Percentiles rank a stretch among this genome's conserved stretches.
These are phyloP conservation scores for Xylota segnis DNA, from an alignment of 2,888 invertebrate species.

Conservation along the genomic window DNA sequence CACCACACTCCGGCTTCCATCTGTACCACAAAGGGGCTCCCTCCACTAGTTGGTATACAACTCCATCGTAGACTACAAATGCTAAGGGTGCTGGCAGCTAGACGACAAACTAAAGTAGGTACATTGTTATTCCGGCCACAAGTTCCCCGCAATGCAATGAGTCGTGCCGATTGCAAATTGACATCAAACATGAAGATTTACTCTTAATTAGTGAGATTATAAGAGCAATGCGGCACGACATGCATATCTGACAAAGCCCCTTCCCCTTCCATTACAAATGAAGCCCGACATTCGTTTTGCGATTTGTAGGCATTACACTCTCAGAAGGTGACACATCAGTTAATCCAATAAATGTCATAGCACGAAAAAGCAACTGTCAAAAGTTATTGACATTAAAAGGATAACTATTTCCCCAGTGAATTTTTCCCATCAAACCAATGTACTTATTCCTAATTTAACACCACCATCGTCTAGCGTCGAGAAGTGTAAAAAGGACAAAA, in stretches of 20 bases:
- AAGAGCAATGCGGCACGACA: conserved; percentile 13
- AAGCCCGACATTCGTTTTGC: conserved; percentile 34
- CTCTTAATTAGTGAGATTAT: conserved; percentile 49
- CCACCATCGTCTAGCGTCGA: conserved; percentile 44
- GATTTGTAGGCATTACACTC: conserved; percentile 13
- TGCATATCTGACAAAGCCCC: conserved; percentile 2
- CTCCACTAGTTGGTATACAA: conserved; percentile 91
- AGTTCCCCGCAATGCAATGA: conserved; percentile 9
- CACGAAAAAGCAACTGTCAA: conserved; percentile 47
- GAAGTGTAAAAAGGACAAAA: conserved; percentile 62
- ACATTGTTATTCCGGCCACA: conserved; percentile 52
- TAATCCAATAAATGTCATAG: conserved; percentile 68
- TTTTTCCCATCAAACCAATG: conserved; percentile 6
- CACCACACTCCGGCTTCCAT: conserved; percentile 93
- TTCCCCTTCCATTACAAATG: conserved; percentile 13
- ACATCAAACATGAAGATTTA: conserved; percentile 29
- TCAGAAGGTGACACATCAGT: conserved; percentile 46
- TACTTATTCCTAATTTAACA: conserved; percentile 51
- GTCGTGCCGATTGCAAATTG: conserved; percentile 34
- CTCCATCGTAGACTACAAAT: conserved; percentile 87
- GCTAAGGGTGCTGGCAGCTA: conserved; percentile 36
- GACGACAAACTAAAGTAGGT: conserved; percentile 40
- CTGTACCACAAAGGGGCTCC: conserved; percentile 91
- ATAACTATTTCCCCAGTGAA: conserved; percentile 41
- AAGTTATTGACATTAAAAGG: conserved; percentile 51